Evolutionary conservation across 2,888 invertebrate species (phyloP), one percentile per base, ranked within the genome.

Genomic region (Agonopterix alstromeriana): DNA sequence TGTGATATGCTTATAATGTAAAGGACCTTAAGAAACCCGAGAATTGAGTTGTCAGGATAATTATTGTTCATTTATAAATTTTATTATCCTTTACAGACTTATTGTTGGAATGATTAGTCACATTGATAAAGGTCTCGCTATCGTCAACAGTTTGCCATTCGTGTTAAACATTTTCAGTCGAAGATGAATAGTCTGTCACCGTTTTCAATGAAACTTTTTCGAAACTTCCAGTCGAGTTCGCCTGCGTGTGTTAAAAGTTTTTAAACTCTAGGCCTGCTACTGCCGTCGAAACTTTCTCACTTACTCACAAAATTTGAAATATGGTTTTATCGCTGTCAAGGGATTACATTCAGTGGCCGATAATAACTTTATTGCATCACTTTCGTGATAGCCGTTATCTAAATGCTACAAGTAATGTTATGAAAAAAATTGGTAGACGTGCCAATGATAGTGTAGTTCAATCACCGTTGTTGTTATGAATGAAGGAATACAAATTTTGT

Each of bases 211-310:
- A 48, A 57, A 58, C 45, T 63, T 57, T 51, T 46, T 43, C 48
- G 46, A 52, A 57, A 57, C 48, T 55, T 60, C 57, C 41, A 27
- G 42, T 46, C 10, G 44, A 35, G 43, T 46, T 47, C 53, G 52
- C 48, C 43, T 51, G 53, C 54, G 54, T 55, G 51, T 61, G 59
- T 53, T 50, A 58, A 57, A 58, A 57, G 46, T 53, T 58, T 56
- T 44, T 42, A 40, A 50, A 55, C 53, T 49, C 48, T 38, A n/a
- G 38, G 38, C 10, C 38, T 9, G 38, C 47, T 45, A 41, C 53
- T 48, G 17, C 51, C 52, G 47, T 42, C 10, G 5, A 42, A 58
- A 56, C 46, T 55, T 58, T 54, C 57, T 48, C 48, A 52, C 52
- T 55, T 52, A 48, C 27, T 44, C 49, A 42, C 49, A 50, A 43